A percentile compares a stretch with the other conserved stretches of the same genome.
Evolutionary conservation across 2,113 vertebrate genomes (phyloP).

Genomic region (Formicarius rufipectus): DNA sequence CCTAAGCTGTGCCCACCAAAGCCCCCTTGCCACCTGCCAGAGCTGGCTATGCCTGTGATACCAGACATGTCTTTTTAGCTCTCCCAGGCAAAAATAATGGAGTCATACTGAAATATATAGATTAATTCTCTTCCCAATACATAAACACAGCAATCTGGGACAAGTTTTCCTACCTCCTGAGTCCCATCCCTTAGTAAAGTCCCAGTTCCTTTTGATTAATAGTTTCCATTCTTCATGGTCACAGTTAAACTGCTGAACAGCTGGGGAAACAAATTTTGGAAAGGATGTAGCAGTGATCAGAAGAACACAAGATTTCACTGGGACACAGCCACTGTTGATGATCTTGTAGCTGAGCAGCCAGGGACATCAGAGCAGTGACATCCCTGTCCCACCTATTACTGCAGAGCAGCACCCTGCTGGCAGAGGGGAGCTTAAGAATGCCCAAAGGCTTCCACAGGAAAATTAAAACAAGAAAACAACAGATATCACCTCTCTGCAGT

Average conservation of each 20-base stretch:
- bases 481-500: background rate
- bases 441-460: background rate
- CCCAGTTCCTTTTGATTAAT: background rate
- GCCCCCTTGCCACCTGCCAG: background rate
- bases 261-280: background rate
- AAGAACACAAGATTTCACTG: fast-evolving
- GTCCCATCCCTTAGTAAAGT: background rate
- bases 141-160: background rate
- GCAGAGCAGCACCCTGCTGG: background rate
- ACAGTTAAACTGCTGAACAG: background rate
- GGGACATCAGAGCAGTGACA: background rate
- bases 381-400: fast-evolving
- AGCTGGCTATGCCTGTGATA: background rate
- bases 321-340: background rate
- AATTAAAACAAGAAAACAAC: background rate
- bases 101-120: background rate
- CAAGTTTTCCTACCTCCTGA: background rate
- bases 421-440: background rate
- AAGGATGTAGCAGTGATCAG: background rate
- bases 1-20: background rate
- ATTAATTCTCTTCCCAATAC: background rate
- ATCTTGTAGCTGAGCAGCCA: background rate
- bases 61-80: background rate
- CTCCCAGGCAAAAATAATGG: background rate
- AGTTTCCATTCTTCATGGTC: background rate